phyloP scores from a whole-genome alignment of 2,113 vertebrate species.

The Brachypteracias leptosomus region DNA sequence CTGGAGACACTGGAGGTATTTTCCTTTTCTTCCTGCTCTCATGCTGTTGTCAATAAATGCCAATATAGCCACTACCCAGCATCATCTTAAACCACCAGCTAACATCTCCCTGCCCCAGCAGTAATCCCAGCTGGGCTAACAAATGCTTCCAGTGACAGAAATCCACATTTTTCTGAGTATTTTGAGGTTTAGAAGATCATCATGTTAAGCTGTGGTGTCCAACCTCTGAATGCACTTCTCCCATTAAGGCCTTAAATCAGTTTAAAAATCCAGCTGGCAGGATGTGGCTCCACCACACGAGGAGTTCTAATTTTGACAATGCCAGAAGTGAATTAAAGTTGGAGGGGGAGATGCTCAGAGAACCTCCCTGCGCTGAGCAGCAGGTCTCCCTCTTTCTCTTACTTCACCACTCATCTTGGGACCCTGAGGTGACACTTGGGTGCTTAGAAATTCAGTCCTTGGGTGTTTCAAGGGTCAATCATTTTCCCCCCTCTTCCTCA shows the following conservation, averaged over 20 bases:
- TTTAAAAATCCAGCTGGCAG: background rate
- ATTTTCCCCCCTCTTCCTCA: background rate
- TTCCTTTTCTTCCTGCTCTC: background rate
- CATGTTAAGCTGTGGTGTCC: rapidly evolving
- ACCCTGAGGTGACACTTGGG: background rate
- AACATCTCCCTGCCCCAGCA: background rate
- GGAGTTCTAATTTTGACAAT: background rate
- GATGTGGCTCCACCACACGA: rapidly evolving
- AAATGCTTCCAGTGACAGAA: background rate
- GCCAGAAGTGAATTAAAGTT: background rate
- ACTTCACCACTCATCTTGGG: background rate
- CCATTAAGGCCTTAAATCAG: background rate
- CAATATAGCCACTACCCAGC: background rate
- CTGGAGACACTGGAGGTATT: rapidly evolving
- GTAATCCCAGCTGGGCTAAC: background rate
- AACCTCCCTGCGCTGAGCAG: background rate
- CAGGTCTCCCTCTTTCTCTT: background rate
- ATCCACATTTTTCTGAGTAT: background rate
- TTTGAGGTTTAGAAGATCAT: background rate
- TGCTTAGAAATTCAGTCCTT: background rate
- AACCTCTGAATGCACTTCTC: background rate
- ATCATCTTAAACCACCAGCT: background rate
- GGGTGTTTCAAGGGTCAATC: background rate
- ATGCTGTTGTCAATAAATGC: background rate
- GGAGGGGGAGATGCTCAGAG: background rate